These are phyloP conservation scores for Arrhopalites spinosus DNA, from an alignment of 2,888 invertebrate species.

Conservation along the genomic window DNA sequence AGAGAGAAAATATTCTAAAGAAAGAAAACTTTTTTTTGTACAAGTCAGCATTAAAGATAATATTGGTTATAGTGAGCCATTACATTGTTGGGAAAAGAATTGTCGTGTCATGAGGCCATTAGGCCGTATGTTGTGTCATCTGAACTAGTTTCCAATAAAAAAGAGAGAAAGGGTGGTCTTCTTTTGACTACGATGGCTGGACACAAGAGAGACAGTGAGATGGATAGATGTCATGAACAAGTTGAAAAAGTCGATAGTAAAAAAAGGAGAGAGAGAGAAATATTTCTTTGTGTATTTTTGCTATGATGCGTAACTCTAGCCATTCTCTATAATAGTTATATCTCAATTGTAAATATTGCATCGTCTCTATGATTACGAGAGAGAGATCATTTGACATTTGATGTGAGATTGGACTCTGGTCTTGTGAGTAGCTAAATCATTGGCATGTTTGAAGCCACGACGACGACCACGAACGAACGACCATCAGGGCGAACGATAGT, in stretches of 20 bases:
- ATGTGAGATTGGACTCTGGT: background rate
- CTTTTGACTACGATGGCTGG: background rate
- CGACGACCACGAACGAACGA: too few relatives aligned
- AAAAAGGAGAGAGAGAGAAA: background rate
- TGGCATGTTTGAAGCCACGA: constrained; percentile 12
- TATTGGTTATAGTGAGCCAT: too few relatives aligned
- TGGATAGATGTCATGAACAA: background rate
- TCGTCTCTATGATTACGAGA: background rate
- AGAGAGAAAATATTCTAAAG: background rate
- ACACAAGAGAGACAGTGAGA: background rate
- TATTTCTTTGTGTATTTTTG: background rate
- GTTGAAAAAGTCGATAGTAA: background rate
- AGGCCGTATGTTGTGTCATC: background rate
- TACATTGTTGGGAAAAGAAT: background rate
- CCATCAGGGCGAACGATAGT: constrained; percentile 32
- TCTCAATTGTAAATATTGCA: background rate
- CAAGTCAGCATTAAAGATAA: too few relatives aligned
- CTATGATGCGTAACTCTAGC: background rate
- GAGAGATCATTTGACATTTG: constrained; percentile 8
- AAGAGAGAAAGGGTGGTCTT: too few relatives aligned
- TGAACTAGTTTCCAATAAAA: background rate
- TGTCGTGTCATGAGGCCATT: too few relatives aligned
- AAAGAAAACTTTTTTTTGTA: too few relatives aligned
- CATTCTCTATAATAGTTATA: background rate
- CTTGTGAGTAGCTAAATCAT: constrained; percentile 17